Base-by-base conservation (phyloP, 2,113 vertebrate species). In the Phyllopteryx taeniolatus region DNA sequence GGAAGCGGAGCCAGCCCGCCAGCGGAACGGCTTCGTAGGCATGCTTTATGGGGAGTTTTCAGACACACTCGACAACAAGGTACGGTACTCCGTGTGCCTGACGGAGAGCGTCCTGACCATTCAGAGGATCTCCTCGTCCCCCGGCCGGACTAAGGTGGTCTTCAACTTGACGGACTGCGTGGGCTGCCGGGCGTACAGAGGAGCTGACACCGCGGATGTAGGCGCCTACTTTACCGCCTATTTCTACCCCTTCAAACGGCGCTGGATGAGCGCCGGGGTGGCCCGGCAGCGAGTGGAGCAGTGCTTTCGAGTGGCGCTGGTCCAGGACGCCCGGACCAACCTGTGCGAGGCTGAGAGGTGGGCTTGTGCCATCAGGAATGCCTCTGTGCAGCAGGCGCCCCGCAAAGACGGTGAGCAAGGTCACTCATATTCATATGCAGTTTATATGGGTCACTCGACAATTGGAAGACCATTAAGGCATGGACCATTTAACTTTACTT, bases 341-440 rank as follows among this genome's bases (percentile, higher is more conserved):
- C 89, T 93, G 31, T 88, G 72, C 71, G 92, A 93, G 86, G 93
- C 92, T 54, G 89, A 93, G 85, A 83, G 85, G 47, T 94, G 93
- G 93, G 92, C 92, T 75, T 67, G 73, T 5, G 88, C 91, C 77
- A 90, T 94, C 78, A 82, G 78, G 42, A 84, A 90, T 10, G 87
- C 87, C 1, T 84, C 87, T 0, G 71, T 39, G 47, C 80, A 74
- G 75, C 90, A 84, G 76, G 77, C 79, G 59, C 88, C 86, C 13
- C 83, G 86, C 54, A 82, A 86, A 83, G 80, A 85, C n/a, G 89
- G 92, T 93, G 83, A 92, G 90, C 27, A 42, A 60, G 67, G 17
- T 47, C 39, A 31, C 69, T 22, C 20, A 27, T 2, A 22, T 42
- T 39, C 35, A 42, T 5, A 39, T 39, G 61, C 61, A 12, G 11